Base-by-base conservation (phyloP, 2,888 invertebrate species). In the Resseliella maxima region DNA sequence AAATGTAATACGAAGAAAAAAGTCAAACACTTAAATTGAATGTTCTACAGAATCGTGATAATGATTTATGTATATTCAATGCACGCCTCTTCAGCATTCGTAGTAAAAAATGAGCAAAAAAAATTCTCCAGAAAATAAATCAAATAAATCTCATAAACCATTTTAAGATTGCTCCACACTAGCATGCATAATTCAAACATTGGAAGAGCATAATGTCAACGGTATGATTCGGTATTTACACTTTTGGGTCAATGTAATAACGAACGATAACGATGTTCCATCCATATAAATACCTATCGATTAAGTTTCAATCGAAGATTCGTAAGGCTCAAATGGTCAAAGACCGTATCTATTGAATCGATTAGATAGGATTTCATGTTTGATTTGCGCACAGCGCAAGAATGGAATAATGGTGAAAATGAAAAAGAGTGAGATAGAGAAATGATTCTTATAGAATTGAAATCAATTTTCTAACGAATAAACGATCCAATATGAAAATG, bases 291-390 rank as follows among this genome's bases (percentile, higher is more conserved):
- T 2, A 50, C 27, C 72, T 6, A 72, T 72, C 31, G 72, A 59
- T 72, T 72, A 72, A 31, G 72, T 72, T 72, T 72, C 72, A 72
- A 72, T 72, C 27, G 27, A 31, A 1, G 3, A 35, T 12, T 35
- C 12, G 27, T 27, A 72, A 72, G 72, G 72, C 31, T 72, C 31
- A 31, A 27, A 31, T 31, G 72, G 72, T 72, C 72, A 72, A 72
- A 72, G 72, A 72, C 72, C 72, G 72, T 35, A 31, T 1, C 31
- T 72, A 72, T 72, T 72, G 72, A 72, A 31, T 31, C 35, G 72
- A 72, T 72, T 59, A 59, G 59, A 72, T 72, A 72, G 72, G n/a
- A 72, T 72, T 72, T 72, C 72, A 31, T 31, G 72, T 27, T 59
- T n/a, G 6, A 72, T 15, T 12, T 15, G 5, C n/a, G n/a, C 24